Evolutionary conservation across 1,140 invertebrate genomes (phyloP), one percentile per base, ranked within the genome.

Genomic region (Diabrotica undecimpunctata): DNA sequence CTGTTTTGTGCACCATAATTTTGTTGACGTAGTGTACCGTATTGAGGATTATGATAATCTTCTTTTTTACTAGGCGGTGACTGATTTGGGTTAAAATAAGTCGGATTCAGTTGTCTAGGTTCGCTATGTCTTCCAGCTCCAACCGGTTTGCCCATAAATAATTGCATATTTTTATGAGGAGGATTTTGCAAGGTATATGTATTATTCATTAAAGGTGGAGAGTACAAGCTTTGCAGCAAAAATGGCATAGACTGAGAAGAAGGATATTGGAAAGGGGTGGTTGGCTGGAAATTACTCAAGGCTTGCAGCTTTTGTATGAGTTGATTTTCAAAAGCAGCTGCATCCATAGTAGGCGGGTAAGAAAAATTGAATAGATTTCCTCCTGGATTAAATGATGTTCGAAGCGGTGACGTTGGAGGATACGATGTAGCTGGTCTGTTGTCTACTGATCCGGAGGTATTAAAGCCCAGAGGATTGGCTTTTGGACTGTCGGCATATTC

Each of bases 261-360:
- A 52, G 64, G 69, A 61, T 70, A 75, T 5, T 62, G 53, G 54
- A 72, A 74, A 5, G 70, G 57, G 6, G 57, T 56, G 5, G 65
- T 64, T 0, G 73, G 69, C 9, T 72, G 70, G 54, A 72, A 74
- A 7, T 70, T 70, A 51, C 71, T 68, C 5, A 76, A 50, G 25
- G 68, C 64, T 67, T 79, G 77, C 46, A 79, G 57, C 14, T 72
- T 68, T 65, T 77, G 77, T 4, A 78, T 50, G 5, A 78, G 64
- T 52, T 77, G 74, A 8, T 51, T 54, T 52, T 79, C 76, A 7
- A 74, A 68, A 11, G 66, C 66, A 9, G 70, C 55, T 39, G 75
- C 73, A 8, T 69, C 11, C 12, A 61, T 55, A 14, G 66, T 55
- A 37, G 68, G 71, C 0, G 60, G 64, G 64, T 72, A 71, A 0